Evolutionary conservation across 2,113 vertebrate genomes (phyloP).

Genomic region (Pangasianodon gigas): DNA sequence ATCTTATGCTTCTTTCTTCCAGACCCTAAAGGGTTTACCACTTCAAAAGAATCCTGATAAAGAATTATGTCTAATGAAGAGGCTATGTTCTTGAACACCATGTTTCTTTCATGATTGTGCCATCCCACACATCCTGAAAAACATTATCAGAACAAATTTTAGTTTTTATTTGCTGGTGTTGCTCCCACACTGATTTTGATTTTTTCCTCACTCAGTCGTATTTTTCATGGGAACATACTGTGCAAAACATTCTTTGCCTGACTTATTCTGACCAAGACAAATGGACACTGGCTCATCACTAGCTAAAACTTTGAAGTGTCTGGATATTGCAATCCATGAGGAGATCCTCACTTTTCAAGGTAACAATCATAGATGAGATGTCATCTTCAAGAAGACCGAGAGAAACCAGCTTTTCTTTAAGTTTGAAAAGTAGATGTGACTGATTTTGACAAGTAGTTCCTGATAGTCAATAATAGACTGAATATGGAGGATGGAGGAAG

Average conservation of each 20-base stretch:
- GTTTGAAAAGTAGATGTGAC: too few relatives aligned
- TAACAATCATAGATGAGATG: neutral
- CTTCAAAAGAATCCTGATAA: neutral
- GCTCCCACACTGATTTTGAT: neutral
- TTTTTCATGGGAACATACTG: constrained; percentile 27
- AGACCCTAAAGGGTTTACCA: neutral
- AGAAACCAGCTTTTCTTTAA: too few relatives aligned
- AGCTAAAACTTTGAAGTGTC: constrained; percentile 27
- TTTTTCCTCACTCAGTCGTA: neutral
- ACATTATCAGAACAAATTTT: neutral
- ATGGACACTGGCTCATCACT: constrained; percentile 8
- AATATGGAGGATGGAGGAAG: neutral
- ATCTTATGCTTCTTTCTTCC: neutral
- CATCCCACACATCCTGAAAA: neutral
- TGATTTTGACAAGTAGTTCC: too few relatives aligned
- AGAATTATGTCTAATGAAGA: neutral
- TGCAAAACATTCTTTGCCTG: constrained; percentile 26
- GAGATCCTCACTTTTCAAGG: neutral
- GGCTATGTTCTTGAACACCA: too few relatives aligned
- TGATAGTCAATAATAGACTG: too few relatives aligned
- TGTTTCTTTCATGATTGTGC: neutral
- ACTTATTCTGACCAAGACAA: constrained; percentile 35
- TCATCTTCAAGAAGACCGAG: neutral
- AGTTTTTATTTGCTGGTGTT: neutral
- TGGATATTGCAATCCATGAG: neutral